These are phyloP conservation scores for Pseudomyrmex flavicornis DNA, from an alignment of 1,140 invertebrate genomes.

Conservation along the genomic window DNA sequence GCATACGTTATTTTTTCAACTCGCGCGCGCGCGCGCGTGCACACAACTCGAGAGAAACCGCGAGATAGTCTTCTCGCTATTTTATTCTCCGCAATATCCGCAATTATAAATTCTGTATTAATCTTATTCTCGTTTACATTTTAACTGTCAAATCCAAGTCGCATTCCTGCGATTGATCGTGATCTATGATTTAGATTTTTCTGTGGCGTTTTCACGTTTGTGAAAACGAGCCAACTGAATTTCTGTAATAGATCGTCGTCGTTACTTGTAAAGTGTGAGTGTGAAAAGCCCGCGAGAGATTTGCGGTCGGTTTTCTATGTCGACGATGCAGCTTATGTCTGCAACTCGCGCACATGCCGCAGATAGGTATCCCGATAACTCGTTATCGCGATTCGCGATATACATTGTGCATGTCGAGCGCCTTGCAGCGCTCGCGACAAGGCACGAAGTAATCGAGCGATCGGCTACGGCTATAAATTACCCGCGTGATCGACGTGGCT, in stretches of 20 bases:
- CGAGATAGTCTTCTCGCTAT: too few relatives aligned
- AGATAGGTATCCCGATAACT: slow-evolving; percentile 57
- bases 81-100: too few relatives aligned
- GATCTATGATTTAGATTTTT: neutral
- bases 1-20: neutral
- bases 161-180: neutral
- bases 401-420: slow-evolving; percentile 40
- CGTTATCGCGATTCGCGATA: slow-evolving; percentile 50
- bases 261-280: slow-evolving; percentile 4
- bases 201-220: neutral
- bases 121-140: neutral
- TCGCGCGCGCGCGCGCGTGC: too few relatives aligned
- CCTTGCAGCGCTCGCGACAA: slow-evolving; percentile 43
- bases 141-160: neutral
- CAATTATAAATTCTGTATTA: too few relatives aligned
- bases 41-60: neutral
- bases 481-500: slow-evolving; percentile 31
- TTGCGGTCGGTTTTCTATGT: slow-evolving; percentile 35
- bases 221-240: neutral
- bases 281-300: slow-evolving; percentile 27
- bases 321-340: slow-evolving; percentile 45
- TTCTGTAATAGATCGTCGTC: neutral
- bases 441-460: slow-evolving; percentile 51
- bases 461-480: slow-evolving; percentile 48
- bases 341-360: slow-evolving; percentile 56